Conservation (phyloP, 2,113 vertebrate genomes). For the Mustelus asterias region DNA sequence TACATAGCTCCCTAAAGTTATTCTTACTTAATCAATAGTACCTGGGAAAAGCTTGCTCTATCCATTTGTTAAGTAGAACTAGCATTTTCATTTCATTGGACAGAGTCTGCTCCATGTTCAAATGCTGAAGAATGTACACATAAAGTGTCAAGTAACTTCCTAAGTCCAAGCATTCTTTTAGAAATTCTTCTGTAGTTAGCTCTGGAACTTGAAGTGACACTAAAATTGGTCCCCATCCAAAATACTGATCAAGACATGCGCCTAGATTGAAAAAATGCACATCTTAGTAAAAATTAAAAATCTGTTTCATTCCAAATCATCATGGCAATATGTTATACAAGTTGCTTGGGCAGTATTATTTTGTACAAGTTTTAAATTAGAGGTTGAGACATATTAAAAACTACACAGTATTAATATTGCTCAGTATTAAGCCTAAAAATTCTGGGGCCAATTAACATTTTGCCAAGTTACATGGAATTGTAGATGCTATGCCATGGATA, state of each 20-base stretch:
- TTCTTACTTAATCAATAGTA: conserved; percentile 43
- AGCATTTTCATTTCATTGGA: conserved; percentile 78
- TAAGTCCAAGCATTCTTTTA: conserved; percentile 80
- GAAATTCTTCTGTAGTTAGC: conserved; percentile 85
- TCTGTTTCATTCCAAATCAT: neutral
- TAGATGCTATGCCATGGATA: neutral
- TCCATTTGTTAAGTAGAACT: conserved; percentile 76
- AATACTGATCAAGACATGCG: conserved; percentile 52
- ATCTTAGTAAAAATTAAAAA: conserved; percentile 31
- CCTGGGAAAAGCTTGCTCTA: conserved; percentile 82
- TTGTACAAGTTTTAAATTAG: neutral
- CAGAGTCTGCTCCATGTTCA: conserved; percentile 79
- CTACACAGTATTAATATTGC: too few species aligned
- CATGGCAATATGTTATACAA: neutral
- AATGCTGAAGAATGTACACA: conserved; percentile 79
- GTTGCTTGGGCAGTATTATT: neutral
- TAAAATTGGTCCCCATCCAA: conserved; percentile 87
- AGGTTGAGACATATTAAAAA: neutral
- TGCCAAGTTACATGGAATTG: neutral
- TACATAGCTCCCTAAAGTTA: neutral
- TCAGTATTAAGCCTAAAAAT: neutral
- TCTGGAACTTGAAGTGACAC: conserved; percentile 92
- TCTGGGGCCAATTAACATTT: neutral
- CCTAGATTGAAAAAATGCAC: conserved; percentile 50
- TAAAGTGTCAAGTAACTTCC: conserved; percentile 89